Base-by-base conservation (phyloP, 2,888 invertebrate species). In the Macrophya annulata region DNA sequence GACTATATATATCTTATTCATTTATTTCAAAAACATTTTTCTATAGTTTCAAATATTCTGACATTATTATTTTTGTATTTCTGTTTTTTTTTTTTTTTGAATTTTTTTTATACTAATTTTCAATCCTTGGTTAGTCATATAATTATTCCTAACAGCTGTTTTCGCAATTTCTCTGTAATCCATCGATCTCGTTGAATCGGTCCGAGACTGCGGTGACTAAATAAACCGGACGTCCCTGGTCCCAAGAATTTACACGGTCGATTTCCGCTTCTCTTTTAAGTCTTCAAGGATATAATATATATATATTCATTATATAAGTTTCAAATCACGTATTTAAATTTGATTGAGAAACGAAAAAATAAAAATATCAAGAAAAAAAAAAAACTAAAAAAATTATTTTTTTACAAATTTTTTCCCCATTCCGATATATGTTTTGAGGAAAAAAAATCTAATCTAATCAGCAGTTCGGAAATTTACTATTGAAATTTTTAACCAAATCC, bases 151-250 rank as follows among this genome's bases (percentile, higher is more conserved):
- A 15, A 15, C 17, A 55, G 21, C n/a, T n/a, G n/a, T 59, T 59
- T 8, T n/a, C 59, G 59, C 59, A 59, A 59, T 59, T 37, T 68
- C 31, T 68, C 68, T 21, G n/a, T n/a, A 15, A 25, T 31, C 31
- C 37, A 37, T 5, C 31, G 12, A 25, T 25, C 15, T 37, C 31
- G 25, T 37, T 68, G 4, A n/a, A n/a, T n/a, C n/a, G 1, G 5
- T 12, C 15, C n/a, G 21, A 21, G 1, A 65, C 31, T 8, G 62
- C 10, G 65, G 65, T 65, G 31, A 21, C 65, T 65, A 37, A 37
- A 37, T 68, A 37, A 68, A 68, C 68, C 68, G 68, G 68, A 37
- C 68, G 68, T 31, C 68, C 68, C 68, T 68, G 68, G 37, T 31
- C 31, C 31, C 68, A 68, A 31, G 37, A 31, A 68, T 68, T 68